Evolutionary conservation across 2,113 vertebrate species (phyloP).

Genomic region (Plectropomus leopardus): DNA sequence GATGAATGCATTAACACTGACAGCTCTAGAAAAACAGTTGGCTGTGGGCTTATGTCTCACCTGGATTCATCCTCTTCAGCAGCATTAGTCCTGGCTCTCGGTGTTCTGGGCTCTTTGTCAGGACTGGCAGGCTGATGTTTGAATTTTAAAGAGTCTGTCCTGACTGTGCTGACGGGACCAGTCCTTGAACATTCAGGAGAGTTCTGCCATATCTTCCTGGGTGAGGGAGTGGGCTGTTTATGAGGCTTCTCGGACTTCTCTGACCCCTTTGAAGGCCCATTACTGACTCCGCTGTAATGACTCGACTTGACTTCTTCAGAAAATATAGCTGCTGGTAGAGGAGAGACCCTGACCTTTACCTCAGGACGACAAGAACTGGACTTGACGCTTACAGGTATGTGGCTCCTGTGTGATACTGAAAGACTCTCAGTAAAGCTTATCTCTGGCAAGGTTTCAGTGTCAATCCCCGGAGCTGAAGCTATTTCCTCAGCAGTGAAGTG

Average conservation of each 20-base stretch:
- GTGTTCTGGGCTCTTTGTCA: not conserved
- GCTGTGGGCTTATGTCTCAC: conserved; percentile 37
- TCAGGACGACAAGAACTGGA: conserved; percentile 34
- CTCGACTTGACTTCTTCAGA: not conserved
- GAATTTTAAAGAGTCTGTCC: not conserved
- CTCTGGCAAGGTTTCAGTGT: conserved; percentile 74
- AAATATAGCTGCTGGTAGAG: conserved; percentile 38
- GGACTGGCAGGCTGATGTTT: not conserved
- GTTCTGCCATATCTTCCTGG: conserved; percentile 3
- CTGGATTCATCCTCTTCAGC: conserved; percentile 53
- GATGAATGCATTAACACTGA: too few species aligned
- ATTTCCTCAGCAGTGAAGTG: conserved; percentile 51
- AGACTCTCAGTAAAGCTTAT: conserved; percentile 60
- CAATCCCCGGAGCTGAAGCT: conserved; percentile 30
- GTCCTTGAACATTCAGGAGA: conserved; percentile 3
- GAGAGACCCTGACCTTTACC: not conserved
- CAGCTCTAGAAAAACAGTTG: too few species aligned
- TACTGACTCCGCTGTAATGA: not conserved
- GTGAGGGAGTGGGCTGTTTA: not conserved
- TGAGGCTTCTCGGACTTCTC: not conserved
- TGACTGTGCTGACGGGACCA: not conserved
- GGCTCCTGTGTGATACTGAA: conserved; percentile 35
- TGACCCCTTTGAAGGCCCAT: not conserved
- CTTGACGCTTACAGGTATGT: not conserved
- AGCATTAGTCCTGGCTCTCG: conserved; percentile 2